These are phyloP conservation scores for Pedionomus torquatus DNA, from an alignment of 2,113 vertebrate genomes.

Conservation along the genomic window DNA sequence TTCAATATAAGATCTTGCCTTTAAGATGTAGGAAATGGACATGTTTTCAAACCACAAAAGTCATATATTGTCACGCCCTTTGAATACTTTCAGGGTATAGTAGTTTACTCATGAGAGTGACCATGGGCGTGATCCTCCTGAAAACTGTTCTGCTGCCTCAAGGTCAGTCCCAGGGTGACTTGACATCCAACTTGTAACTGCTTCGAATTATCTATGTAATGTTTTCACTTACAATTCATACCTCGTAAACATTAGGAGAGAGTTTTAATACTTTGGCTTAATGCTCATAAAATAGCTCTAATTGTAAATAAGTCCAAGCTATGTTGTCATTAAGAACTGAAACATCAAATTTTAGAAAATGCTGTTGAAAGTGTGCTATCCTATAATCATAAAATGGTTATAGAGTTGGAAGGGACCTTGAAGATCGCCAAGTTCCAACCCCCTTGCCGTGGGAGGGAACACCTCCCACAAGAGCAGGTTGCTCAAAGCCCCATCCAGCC, in stretches of 20 bases:
- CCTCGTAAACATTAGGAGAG: neutral
- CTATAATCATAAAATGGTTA: too few species aligned
- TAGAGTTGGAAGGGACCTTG: too few species aligned
- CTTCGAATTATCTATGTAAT: neutral
- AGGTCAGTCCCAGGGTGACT: neutral
- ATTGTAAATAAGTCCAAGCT: neutral
- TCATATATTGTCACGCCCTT: neutral
- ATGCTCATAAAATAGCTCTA: neutral
- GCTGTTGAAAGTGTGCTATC: neutral
- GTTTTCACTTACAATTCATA: neutral
- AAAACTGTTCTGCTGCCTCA: neutral
- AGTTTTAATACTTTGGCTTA: neutral
- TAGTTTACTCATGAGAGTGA: neutral
- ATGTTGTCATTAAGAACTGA: neutral
- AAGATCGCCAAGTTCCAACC: too few species aligned
- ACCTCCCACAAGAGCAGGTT: too few species aligned
- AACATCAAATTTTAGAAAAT: fast-evolving
- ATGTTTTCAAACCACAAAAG: neutral
- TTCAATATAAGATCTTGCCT: neutral
- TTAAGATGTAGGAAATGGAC: neutral
- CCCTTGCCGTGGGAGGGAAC: too few species aligned
- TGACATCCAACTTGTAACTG: neutral
- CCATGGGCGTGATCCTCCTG: neutral
- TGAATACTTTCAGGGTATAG: neutral
- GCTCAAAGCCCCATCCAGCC: too few species aligned